These are phyloP conservation scores for Garra rufa DNA, from an alignment of 2,113 vertebrate species.

Conservation along the genomic window DNA sequence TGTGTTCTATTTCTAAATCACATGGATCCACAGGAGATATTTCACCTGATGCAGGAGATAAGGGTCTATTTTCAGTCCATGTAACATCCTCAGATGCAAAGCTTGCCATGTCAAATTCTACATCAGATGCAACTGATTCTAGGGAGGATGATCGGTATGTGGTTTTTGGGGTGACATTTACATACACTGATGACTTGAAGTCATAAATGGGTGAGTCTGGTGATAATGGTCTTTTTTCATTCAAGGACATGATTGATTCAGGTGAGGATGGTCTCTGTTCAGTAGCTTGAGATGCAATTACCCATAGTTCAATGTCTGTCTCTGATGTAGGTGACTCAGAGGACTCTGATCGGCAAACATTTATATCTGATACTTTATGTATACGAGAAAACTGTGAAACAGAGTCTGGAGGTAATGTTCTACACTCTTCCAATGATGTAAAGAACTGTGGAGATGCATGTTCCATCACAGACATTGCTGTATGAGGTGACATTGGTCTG, in stretches of 20 bases:
- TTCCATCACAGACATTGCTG: constrained; percentile 30
- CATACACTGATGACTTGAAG: constrained; percentile 14
- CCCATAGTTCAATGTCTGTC: constrained; percentile 46
- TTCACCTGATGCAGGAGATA: constrained; percentile 55
- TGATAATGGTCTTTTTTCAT: constrained; percentile 51
- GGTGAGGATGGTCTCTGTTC: constrained; percentile 62
- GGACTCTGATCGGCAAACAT: constrained; percentile 46
- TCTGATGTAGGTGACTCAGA: constrained; percentile 57
- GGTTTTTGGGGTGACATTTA: neutral
- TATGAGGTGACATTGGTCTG: constrained; percentile 49
- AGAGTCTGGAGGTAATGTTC: constrained; percentile 19
- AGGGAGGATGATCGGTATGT: constrained; percentile 46
- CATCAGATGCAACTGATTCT: constrained; percentile 38
- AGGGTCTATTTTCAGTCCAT: constrained; percentile 30
- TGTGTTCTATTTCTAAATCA: neutral
- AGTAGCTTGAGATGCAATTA: constrained; percentile 13
- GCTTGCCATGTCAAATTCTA: constrained; percentile 25
- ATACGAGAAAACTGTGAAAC: constrained; percentile 54
- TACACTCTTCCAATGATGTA: constrained; percentile 57
- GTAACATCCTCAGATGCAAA: constrained; percentile 26
- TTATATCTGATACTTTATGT: constrained; percentile 18
- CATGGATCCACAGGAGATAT: neutral
- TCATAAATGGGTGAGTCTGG: constrained; percentile 65
- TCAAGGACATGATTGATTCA: constrained; percentile 59
- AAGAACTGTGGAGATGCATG: constrained; percentile 53